Evolutionary conservation across 2,113 vertebrate species (phyloP), one percentile per base, ranked within the genome.

Genomic region (Anhinga anhinga): DNA sequence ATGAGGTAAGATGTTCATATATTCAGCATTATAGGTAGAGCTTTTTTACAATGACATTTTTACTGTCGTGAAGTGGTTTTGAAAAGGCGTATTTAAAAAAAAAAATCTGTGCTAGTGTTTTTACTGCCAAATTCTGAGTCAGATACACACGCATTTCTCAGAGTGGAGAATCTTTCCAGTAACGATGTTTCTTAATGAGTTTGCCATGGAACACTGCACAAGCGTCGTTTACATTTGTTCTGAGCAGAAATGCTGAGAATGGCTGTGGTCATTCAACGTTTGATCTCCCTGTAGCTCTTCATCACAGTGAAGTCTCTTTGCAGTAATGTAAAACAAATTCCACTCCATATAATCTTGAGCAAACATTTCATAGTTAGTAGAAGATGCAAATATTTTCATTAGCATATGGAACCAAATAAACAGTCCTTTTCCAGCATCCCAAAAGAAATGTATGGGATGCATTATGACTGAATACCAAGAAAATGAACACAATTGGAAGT

Each of bases 1-100:
- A 85, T 89, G 87, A 96, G 66, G 56, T 95, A 91, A 96, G 78
- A 69, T 42, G 34, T 72, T 80, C 65, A 79, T 91, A 79, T 93
- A 90, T 95, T 94, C 49, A 76, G 10, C 44, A 61, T 89, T 96
- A 45, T 61, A 76, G 52, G 44, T 9, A 63, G 29, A 90, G 22
- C 23, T 85, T 76, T 93, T 85, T 93, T 85, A 40, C 78, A 72
- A 2, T 69, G 78, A 76, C 44, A 32, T 90, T 88, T 95, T 94
- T 91, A 91, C 36, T 94, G 58, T 85, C 10, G 1, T 42, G 34
- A 88, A 94, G 38, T 91, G 56, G 36, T 63, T 66, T 93, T 95
- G 80, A 96, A 94, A 95, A 63, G 0, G 9, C 55, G 14, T 93
- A 61, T 84, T 78, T 45, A 9, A 81, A 90, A 85, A 78, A 59